A percentile compares a stretch with the other conserved stretches of the same genome.
These are phyloP conservation scores for Nothoprocta perdicaria DNA, from an alignment of 2,113 vertebrate genomes.

Conservation along the genomic window DNA sequence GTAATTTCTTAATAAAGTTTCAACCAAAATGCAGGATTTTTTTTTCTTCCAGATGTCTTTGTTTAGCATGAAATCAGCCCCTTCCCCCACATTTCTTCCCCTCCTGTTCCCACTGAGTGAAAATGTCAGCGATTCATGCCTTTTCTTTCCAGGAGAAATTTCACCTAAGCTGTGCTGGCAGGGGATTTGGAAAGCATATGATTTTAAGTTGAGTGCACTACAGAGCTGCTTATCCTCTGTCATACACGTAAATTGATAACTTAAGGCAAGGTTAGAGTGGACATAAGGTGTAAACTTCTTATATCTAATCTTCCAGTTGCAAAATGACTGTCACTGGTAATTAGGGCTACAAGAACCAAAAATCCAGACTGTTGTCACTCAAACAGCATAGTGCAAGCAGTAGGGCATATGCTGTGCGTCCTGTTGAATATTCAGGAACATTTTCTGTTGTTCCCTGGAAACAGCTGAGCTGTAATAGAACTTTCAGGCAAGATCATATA, in stretches of 20 bases:
- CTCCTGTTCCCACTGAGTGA: neutral
- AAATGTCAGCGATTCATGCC: neutral
- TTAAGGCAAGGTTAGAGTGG: neutral
- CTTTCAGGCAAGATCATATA: neutral
- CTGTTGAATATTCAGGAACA: neutral
- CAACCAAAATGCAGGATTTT: neutral
- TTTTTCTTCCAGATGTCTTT: neutral
- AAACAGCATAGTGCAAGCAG: neutral
- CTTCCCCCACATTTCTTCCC: neutral
- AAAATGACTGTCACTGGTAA: slow-evolving; percentile 32
- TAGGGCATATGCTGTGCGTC: neutral
- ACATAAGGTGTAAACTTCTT: neutral
- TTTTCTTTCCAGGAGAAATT: slow-evolving; percentile 16
- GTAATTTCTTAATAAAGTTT: neutral
- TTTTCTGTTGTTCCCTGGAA: slow-evolving; percentile 2
- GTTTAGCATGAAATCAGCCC: neutral
- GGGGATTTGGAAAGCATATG: neutral
- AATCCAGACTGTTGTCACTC: slow-evolving; percentile 1
- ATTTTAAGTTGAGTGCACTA: neutral
- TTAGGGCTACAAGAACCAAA: slow-evolving; percentile 16
- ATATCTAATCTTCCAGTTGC: neutral
- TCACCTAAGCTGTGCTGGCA: neutral
- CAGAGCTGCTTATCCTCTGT: neutral
- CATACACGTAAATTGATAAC: neutral
- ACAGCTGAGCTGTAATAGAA: neutral